Conservation (phyloP, 2,888 invertebrate species). For the Diloba caeruleocephala region DNA sequence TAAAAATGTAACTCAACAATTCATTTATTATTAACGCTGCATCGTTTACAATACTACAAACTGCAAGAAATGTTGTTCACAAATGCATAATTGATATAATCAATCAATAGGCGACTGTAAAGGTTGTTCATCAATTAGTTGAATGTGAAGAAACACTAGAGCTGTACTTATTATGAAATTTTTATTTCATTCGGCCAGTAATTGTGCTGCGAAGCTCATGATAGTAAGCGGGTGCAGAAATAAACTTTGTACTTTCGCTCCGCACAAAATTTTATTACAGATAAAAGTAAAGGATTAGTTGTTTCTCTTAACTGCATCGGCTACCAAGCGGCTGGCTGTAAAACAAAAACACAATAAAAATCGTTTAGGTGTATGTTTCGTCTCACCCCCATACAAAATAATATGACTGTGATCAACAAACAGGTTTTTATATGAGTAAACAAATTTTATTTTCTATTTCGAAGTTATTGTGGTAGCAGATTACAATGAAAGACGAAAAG, state of each 20-base stretch:
- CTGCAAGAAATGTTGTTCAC: constrained; percentile 47
- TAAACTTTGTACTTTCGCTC: constrained; percentile 64
- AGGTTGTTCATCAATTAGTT: constrained; percentile 2
- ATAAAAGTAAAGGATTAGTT: constrained; percentile 63
- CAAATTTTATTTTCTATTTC: too few relatives aligned
- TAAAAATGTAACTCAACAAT: constrained; percentile 12
- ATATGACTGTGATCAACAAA: too few relatives aligned
- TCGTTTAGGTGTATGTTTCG: constrained; percentile 2
- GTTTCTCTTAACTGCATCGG: constrained; percentile 76
- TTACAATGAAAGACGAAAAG: too few relatives aligned
- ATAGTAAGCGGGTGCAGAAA: constrained; percentile 51
- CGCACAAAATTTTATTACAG: constrained; percentile 43
- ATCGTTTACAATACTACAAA: constrained; percentile 12
- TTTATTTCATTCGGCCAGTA: constrained; percentile 39
- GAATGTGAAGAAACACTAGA: constrained; percentile 1
- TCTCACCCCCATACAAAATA: too few relatives aligned
- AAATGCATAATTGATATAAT: constrained; percentile 43
- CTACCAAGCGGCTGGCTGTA: constrained; percentile 78
- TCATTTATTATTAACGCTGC: constrained; percentile 47
- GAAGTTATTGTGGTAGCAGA: too few relatives aligned
- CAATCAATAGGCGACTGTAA: constrained; percentile 7
- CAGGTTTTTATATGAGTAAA: too few relatives aligned
- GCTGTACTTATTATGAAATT: constrained; percentile 25
- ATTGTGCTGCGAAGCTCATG: constrained; percentile 59
- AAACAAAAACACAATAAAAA: constrained; percentile 55